Base-by-base conservation (phyloP, 2,113 vertebrate species). In the Burhinus bistriatus region DNA sequence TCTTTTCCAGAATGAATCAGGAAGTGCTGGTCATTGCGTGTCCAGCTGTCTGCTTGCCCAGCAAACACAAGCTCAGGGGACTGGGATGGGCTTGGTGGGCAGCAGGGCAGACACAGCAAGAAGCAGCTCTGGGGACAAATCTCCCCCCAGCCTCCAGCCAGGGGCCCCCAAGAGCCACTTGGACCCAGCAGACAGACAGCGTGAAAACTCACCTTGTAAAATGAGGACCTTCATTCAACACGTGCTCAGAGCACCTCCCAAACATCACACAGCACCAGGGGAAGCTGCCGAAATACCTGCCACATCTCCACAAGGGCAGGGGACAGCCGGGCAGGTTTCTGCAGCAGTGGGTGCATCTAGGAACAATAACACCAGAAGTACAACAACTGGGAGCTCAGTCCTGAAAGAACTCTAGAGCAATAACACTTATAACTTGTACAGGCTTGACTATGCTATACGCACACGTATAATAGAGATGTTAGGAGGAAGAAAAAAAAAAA, bases 391-490 rank as follows among this genome's bases (percentile, higher is more conserved):
- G 5, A 89, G 12, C 3, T 26, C 5, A 12, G 7, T 1, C 26
- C 3, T 54, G 19, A 27, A 64, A 26, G 0, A 29, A 0, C 10
- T 17, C n/a, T 6, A 47, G 2, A 59, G 2, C 2, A 26, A 1
- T 0, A 61, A 12, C 1, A 1, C 2, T 15, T 42, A 26, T 4
- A 55, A 7, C 5, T 49, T 32, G 0, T 0, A 7, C 2, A 21
- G 4, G 1, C 9, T 20, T 18, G 0, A 5, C 18, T n/a, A 3
- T 1, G 0, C 2, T 22, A 3, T 3, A 18, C 1, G 2, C 3
- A 36, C n/a, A n/a, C n/a, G n/a, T n/a, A n/a, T 2, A 30, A 11
- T 1, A n/a, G 0, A 49, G 5, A 34, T 4, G 1, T 3, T 27
- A 3, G 2, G 52, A 73, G 54, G n/a, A 1, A 20, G 30, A 23